Conservation (phyloP, 2,113 vertebrate genomes). For the Tragelaphus buxtoni region DNA sequence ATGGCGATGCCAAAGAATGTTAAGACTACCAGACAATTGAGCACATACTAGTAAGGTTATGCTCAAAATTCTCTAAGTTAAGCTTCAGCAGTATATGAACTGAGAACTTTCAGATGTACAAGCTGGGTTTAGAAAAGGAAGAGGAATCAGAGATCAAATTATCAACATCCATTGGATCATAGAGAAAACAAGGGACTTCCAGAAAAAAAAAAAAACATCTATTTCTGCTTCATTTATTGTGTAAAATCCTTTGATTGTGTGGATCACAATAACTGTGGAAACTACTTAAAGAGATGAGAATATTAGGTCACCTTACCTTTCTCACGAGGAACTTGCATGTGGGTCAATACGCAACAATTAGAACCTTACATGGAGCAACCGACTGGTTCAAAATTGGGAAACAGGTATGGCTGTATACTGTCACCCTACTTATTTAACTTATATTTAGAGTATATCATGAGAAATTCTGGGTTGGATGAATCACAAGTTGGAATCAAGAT, state of each 20-base stretch:
- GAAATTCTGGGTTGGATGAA: not conserved
- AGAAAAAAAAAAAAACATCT: not conserved
- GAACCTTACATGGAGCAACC: not conserved
- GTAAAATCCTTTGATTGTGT: not conserved
- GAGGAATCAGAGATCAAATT: not conserved
- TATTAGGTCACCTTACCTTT: not conserved
- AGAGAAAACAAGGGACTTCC: not conserved
- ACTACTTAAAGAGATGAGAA: accelerated
- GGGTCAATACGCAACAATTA: not conserved
- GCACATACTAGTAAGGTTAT: not conserved
- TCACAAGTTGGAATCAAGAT: not conserved
- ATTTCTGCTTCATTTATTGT: not conserved
- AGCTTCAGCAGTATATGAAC: not conserved
- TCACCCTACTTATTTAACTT: not conserved
- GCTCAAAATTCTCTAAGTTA: not conserved
- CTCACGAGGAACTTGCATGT: not conserved
- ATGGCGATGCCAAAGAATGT: not conserved
- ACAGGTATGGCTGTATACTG: not conserved
- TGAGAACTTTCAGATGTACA: not conserved
- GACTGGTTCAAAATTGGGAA: not conserved
- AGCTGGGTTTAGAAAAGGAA: not conserved
- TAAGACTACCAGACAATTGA: not conserved
- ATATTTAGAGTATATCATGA: not conserved
- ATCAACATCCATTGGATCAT: not conserved
- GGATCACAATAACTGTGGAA: not conserved